Evolutionary conservation across 1,140 invertebrate species (phyloP), one percentile per base, ranked within the genome.

Genomic region (Streblospio benedicti): DNA sequence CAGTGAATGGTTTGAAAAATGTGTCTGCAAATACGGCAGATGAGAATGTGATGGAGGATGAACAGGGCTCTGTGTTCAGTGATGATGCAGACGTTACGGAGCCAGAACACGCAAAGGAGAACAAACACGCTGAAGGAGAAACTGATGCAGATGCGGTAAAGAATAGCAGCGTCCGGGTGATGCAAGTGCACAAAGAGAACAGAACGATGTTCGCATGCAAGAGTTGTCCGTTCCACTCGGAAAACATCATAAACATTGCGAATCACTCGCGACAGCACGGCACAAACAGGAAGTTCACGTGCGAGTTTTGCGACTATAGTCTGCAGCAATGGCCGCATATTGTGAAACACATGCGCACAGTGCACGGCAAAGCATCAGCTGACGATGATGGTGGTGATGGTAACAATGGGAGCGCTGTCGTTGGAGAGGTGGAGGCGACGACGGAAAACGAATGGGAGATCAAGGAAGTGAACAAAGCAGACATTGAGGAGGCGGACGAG

Each of bases 231-330:
- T 76, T 70, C 57, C 65, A 61, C 4, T 69, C 65, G 20, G 66
- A 63, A 27, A 74, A 68, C 55, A 67, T 67, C 45, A 70, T 67
- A 57, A 70, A 66, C 41, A 71, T 65, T 55, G 57, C 65, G 14
- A 69, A 69, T 52, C 75, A 76, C 56, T 69, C 62, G 31, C 65
- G 54, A n/a, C 64, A 72, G 45, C 73, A 76, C 54, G 65, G 65
- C 9, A 67, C 67, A 1, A 51, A 53, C 14, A 72, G 68, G 2
- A 63, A 67, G 14, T 73, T 69, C 57, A 63, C 58, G 20, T 76
- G 75, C 53, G 63, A 58, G 14, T 54, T 69, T 16, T 75, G 75
- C 45, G 67, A 67, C 2, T 76, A 69, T 65, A 69, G 68, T 51
- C 67, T 69, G 20, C 62, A 69, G 20, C 64, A 67, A 50, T 65